Evolutionary conservation across 2,797 vertebrate species (phyloP).

Genomic region (Neosilurus mollespiculum): DNA sequence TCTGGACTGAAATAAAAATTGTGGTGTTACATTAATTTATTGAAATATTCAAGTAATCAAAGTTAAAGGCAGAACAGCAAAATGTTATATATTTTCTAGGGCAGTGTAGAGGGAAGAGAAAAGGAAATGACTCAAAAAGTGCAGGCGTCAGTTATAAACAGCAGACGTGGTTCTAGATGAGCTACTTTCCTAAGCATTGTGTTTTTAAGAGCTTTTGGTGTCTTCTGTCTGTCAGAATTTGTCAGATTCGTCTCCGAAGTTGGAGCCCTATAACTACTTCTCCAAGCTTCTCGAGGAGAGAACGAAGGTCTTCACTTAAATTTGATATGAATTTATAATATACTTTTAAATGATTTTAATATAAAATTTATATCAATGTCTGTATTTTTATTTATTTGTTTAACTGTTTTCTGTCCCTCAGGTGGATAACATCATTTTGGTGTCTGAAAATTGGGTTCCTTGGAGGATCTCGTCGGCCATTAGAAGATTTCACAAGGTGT

Average conservation of each 20-base stretch:
- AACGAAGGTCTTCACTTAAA: conserved; percentile 61
- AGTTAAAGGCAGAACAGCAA: no score
- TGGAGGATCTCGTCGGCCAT: rapidly evolving
- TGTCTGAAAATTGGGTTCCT: rapidly evolving
- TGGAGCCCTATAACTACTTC: rapidly evolving
- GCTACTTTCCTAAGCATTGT: no score
- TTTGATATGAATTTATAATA: neutral
- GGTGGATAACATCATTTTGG: conserved; percentile 78
- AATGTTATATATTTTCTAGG: no score
- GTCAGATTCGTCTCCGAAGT: neutral
- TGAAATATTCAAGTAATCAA: no score
- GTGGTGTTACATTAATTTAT: no score
- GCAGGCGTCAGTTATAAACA: no score
- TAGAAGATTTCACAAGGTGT: conserved; percentile 61
- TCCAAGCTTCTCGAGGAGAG: conserved; percentile 40
- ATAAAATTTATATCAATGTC: neutral
- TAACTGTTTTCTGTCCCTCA: conserved; percentile 50
- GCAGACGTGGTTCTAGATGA: no score
- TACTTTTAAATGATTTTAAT: neutral
- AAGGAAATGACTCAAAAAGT: no score
- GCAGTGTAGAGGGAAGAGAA: no score
- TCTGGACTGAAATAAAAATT: no score
- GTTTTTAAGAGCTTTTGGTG: no score
- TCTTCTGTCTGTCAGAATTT: conserved; percentile 20
- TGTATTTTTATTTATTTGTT: neutral